These are phyloP conservation scores for Misgurnus anguillicaudatus DNA, from an alignment of 2,113 vertebrate species.

Conservation along the genomic window DNA sequence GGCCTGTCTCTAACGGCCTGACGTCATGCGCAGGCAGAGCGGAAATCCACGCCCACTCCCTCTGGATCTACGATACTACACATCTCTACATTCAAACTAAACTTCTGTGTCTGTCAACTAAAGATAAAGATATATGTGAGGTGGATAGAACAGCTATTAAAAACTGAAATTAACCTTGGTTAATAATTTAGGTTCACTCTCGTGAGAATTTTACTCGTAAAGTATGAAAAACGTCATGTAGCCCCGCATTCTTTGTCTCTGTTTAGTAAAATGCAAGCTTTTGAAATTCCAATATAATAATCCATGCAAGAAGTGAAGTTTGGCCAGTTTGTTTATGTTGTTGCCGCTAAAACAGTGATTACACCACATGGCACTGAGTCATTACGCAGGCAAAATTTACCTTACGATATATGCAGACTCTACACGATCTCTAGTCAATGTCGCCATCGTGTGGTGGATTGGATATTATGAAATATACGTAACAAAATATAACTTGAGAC, in stretches of 20 bases:
- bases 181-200: neutral
- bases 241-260: too few relatives aligned
- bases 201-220: neutral
- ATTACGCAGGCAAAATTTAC: too few relatives aligned
- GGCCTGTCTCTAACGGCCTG: conserved; percentile 50
- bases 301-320: too few relatives aligned
- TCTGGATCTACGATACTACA: neutral
- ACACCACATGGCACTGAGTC: too few relatives aligned
- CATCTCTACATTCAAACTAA: neutral
- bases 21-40: conserved; percentile 56
- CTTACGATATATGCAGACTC: too few relatives aligned
- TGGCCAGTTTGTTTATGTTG: too few relatives aligned
- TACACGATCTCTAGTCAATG: neutral
- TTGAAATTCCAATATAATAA: too few relatives aligned
- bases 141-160: neutral
- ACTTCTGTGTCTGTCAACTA: too few relatives aligned
- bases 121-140: neutral
- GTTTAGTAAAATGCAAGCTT: too few relatives aligned
- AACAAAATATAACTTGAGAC: neutral
- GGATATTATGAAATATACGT: neutral
- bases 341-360: too few relatives aligned
- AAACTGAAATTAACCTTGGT: neutral
- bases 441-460: conserved; percentile 30
- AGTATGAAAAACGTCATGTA: too few relatives aligned
- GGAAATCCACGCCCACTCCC: conserved; percentile 55